These are phyloP conservation scores for Aleiodes leptofemur DNA, from an alignment of 2,888 invertebrate genomes.

Conservation along the genomic window DNA sequence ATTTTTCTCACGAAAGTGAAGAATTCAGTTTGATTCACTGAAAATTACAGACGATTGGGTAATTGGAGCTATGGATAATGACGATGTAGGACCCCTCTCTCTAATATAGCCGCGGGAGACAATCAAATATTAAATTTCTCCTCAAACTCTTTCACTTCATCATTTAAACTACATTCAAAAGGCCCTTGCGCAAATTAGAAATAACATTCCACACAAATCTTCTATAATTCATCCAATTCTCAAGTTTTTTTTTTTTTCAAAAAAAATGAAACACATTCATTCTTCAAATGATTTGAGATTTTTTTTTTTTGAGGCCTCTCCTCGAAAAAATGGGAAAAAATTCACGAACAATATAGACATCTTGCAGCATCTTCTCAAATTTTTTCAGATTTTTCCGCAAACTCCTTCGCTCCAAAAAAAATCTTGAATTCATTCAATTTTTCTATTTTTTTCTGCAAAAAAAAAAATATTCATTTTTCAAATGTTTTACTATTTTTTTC, in stretches of 20 bases:
- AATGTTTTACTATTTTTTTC: no score
- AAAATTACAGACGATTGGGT: slow-evolving; percentile 39
- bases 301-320: neutral
- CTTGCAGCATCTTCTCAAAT: neutral
- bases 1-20: slow-evolving; percentile 14
- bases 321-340: neutral
- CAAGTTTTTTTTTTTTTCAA: neutral
- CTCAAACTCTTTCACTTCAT: slow-evolving; percentile 32
- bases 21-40: neutral
- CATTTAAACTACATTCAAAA: neutral
- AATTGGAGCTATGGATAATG: slow-evolving; percentile 57
- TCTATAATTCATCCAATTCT: slow-evolving; percentile 2
- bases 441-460: no score
- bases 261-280: neutral
- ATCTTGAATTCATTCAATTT: no score
- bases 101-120: slow-evolving; percentile 53
- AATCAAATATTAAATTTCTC: slow-evolving; percentile 44
- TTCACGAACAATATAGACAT: no score
- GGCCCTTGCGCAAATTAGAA: slow-evolving; percentile 24
- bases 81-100: slow-evolving; percentile 39
- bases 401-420: neutral
- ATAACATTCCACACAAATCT: slow-evolving; percentile 18
- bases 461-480: no score
- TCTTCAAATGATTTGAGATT: no score
- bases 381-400: neutral